These are phyloP conservation scores for Scolopax bukidnonensis DNA, from an alignment of 2,797 vertebrate genomes.

Conservation along the genomic window DNA sequence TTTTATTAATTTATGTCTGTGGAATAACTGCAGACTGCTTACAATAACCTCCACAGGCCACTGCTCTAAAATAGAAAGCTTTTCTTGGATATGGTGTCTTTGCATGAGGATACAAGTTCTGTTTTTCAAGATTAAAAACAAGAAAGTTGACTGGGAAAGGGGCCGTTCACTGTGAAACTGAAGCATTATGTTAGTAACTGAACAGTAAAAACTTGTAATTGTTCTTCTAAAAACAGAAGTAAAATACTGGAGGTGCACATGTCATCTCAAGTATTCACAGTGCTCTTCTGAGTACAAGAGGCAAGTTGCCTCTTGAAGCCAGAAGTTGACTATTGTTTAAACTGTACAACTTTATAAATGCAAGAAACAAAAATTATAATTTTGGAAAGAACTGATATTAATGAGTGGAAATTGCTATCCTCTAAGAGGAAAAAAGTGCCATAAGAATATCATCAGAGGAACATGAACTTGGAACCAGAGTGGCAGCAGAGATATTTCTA, in stretches of 20 bases:
- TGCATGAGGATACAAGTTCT: accelerated
- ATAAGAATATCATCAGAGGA: neutral
- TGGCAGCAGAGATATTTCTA: neutral
- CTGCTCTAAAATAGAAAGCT: neutral
- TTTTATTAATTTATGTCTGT: neutral
- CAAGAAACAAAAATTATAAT: neutral
- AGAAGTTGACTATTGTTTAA: neutral
- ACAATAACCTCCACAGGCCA: neutral
- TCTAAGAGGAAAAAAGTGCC: neutral
- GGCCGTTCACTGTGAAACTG: neutral
- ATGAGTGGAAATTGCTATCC: neutral
- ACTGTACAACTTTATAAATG: neutral
- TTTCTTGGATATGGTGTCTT: neutral
- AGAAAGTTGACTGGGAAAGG: neutral
- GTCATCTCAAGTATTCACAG: neutral
- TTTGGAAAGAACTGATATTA: neutral
- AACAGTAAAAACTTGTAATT: neutral
- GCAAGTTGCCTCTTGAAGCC: neutral
- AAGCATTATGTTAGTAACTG: neutral
- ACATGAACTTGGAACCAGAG: neutral
- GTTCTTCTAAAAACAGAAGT: neutral
- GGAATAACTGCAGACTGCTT: neutral
- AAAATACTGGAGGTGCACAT: neutral
- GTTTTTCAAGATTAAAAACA: neutral
- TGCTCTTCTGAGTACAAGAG: neutral